Evolutionary conservation across 2,113 vertebrate genomes (phyloP), one percentile per base, ranked within the genome.

Genomic region (Poecile atricapillus): DNA sequence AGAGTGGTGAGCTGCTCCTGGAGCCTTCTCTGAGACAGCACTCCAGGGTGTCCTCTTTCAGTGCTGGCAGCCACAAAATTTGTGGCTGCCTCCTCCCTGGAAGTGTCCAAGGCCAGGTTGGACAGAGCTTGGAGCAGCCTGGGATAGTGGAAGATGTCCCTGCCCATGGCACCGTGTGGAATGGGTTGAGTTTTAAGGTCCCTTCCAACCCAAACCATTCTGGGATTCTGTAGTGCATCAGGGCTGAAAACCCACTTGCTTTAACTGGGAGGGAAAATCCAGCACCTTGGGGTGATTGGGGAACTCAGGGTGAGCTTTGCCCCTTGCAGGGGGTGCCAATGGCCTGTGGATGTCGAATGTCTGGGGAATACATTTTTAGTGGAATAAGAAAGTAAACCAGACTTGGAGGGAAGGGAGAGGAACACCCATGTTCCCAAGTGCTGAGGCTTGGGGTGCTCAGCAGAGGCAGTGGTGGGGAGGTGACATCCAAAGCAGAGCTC

Each of bases 351-450:
- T 53, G 49, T 25, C 10, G 31, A 63, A 41, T 30, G 30, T 33
- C 24, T 44, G 14, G 41, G 53, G 46, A 69, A 46, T 10, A 15
- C 5, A 4, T 13, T 85, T 74, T 35, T 27, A 49, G 15, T 37
- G 15, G 30, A 22, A 15, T 25, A 25, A 35, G 18, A 7, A 50
- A 58, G 43, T 20, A 53, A 62, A 12, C 4, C 28, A 33, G 46
- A 11, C 50, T 28, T n/a, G 4, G 5, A 62, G 67, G 70, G 62
- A 53, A 55, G 60, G 52, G 71, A 41, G 56, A 53, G 41, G 47
- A 88, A 1, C 9, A 2, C 5, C 10, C 0, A 0, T 5, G 24
- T 49, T 70, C 24, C 10, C 3, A 13, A 56, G 52, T 13, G 58
- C 44, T 86, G 44, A 43, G 13, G 20, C 43, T 35, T 46, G 15